These are phyloP conservation scores for Macquaria australasica DNA, from an alignment of 2,113 vertebrate species.

Conservation along the genomic window DNA sequence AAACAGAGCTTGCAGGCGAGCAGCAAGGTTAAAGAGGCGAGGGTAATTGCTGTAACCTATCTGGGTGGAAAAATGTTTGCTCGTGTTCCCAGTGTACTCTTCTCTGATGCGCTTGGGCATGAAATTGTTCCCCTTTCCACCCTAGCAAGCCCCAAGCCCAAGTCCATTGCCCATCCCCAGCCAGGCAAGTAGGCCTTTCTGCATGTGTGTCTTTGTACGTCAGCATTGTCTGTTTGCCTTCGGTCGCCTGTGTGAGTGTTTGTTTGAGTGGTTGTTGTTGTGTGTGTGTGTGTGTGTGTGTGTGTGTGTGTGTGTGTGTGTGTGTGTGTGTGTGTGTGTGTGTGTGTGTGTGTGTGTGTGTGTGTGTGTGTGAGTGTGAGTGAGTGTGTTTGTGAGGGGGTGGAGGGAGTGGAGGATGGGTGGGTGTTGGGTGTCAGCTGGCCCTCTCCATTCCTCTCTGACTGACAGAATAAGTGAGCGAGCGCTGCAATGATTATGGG, in stretches of 20 bases:
- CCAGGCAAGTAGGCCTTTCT: slow-evolving; percentile 52
- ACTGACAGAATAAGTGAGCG: slow-evolving; percentile 60
- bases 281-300: slow-evolving; percentile 32
- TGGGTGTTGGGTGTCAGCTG: slow-evolving; percentile 63
- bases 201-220: slow-evolving; percentile 30
- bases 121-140: slow-evolving; percentile 79
- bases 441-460: slow-evolving; percentile 49
- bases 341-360: neutral
- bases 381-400: neutral
- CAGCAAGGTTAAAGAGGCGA: slow-evolving; percentile 76
- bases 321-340: no score
- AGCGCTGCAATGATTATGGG: slow-evolving; percentile 61
- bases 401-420: neutral
- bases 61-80: slow-evolving; percentile 81
- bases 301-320: neutral
- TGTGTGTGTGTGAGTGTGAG: neutral
- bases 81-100: slow-evolving; percentile 69
- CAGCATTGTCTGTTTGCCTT: slow-evolving; percentile 48
- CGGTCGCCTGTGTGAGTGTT: slow-evolving; percentile 42
- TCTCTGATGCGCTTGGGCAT: slow-evolving; percentile 77
- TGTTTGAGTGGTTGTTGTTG: slow-evolving; percentile 53
- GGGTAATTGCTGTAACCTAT: slow-evolving; percentile 81
- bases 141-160: slow-evolving; percentile 57
- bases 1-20: slow-evolving; percentile 66
- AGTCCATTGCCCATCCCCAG: slow-evolving; percentile 50